A percentile compares a stretch with the other conserved stretches of the same genome.
These are phyloP conservation scores for Sigmodon hispidus DNA, from an alignment of 2,113 vertebrate genomes.

Conservation along the genomic window DNA sequence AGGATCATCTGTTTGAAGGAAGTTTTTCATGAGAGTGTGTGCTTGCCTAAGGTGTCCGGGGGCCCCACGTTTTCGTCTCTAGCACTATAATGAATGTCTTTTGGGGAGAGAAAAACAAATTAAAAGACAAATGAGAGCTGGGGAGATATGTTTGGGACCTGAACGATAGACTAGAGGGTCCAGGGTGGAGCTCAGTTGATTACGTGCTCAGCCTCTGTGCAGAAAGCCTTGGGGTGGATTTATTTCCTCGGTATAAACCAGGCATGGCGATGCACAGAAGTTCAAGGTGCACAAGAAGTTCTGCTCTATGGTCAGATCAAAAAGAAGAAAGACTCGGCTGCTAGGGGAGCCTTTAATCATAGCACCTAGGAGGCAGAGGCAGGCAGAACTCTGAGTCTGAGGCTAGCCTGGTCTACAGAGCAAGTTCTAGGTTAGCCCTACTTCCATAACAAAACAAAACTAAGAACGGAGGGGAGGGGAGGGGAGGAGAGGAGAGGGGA, in stretches of 20 bases:
- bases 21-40: not conserved
- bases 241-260: not conserved
- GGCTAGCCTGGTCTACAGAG: too few species aligned
- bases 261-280: not conserved
- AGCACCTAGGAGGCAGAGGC: not conserved
- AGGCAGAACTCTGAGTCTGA: not conserved
- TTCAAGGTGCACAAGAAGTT: not conserved
- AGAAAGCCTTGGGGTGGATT: not conserved
- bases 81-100: not conserved
- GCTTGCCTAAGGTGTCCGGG: not conserved
- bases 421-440: not conserved
- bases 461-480: not conserved
- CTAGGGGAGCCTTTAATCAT: not conserved
- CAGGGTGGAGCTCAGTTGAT: not conserved
- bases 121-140: slow-evolving; percentile 39
- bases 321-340: not conserved
- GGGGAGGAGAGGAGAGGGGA: too few species aligned
- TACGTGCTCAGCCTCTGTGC: not conserved
- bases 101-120: slow-evolving; percentile 1
- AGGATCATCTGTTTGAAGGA: not conserved
- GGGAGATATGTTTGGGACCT: not conserved
- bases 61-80: not conserved
- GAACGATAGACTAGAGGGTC: not conserved
- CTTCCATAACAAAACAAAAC: not conserved
- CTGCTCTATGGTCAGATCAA: not conserved